A percentile compares a stretch with the other conserved stretches of the same genome.
Conservation (phyloP, 2,888 invertebrate species). For the Aphodius granarius region DNA sequence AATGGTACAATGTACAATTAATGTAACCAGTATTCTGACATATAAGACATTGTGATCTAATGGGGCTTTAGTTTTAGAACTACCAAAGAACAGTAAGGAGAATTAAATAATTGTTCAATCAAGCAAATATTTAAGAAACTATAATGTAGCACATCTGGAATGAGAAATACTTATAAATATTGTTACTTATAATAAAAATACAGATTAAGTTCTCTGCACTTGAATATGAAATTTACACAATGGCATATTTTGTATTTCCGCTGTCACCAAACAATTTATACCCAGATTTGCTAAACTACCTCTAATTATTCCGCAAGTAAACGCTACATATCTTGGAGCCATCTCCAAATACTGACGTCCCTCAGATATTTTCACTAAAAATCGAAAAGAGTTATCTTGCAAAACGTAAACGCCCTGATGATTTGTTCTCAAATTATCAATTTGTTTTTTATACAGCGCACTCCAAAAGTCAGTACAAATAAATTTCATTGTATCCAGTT, state of each 20-base stretch:
- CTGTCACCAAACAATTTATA: constrained; percentile 91
- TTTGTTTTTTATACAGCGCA: constrained; percentile 96
- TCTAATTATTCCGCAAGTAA: constrained; percentile 93
- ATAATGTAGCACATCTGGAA: no score
- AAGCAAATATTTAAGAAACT: no score
- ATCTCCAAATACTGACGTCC: constrained; percentile 89
- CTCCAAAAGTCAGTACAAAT: constrained; percentile 99
- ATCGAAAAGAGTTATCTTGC: constrained; percentile 93
- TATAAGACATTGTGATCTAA: no score
- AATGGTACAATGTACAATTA: no score
- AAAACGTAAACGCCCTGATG: constrained; percentile 98
- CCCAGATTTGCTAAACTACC: constrained; percentile 95
- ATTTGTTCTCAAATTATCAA: constrained; percentile 96
- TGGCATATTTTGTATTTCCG: constrained; percentile 91
- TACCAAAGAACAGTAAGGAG: no score
- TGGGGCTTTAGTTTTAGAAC: no score
- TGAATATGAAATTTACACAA: constrained; percentile 91
- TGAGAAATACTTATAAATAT: background rate
- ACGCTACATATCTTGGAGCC: constrained; percentile 90
- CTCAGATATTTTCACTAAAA: constrained; percentile 84
- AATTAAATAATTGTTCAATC: no score
- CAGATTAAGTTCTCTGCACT: constrained; percentile 70
- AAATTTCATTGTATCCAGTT: constrained; percentile 96
- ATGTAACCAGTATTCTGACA: no score
- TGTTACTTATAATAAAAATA: background rate